These are phyloP conservation scores for Lepus americanus DNA, from an alignment of 2,113 vertebrate genomes.

Conservation along the genomic window DNA sequence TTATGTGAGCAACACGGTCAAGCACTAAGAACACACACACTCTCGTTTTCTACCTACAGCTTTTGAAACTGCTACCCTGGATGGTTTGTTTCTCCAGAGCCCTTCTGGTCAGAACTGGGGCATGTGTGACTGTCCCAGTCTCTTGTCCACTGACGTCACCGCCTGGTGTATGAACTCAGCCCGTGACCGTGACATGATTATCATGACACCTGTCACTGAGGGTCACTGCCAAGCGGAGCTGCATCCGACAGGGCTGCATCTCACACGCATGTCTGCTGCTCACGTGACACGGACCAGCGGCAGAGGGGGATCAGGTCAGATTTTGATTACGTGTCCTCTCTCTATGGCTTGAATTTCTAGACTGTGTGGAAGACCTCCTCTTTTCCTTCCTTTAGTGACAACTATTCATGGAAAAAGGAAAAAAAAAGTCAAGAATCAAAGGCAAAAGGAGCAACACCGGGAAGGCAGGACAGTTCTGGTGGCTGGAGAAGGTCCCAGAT, in stretches of 20 bases:
- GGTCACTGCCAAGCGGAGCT: background rate
- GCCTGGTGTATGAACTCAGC: background rate
- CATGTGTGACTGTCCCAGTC: fast-evolving
- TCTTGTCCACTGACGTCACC: fast-evolving
- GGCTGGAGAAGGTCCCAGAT: background rate
- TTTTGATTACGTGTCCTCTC: background rate
- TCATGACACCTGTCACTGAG: background rate
- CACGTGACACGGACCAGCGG: background rate
- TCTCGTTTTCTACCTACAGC: background rate
- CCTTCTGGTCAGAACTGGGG: background rate
- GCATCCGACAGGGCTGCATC: background rate
- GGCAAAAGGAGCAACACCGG: background rate
- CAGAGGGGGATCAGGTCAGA: fast-evolving
- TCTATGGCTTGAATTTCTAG: background rate
- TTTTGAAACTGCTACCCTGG: background rate
- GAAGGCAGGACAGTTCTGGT: background rate
- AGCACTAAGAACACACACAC: background rate
- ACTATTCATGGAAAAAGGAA: background rate
- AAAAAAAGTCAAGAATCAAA: background rate
- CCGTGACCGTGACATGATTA: background rate
- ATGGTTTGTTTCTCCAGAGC: background rate
- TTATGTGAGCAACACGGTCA: background rate
- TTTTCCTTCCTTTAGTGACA: background rate
- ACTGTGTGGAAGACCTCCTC: background rate
- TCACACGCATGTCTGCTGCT: background rate